Conservation (phyloP, 2,888 invertebrate species). For the Lissocephala sabroskyi region DNA sequence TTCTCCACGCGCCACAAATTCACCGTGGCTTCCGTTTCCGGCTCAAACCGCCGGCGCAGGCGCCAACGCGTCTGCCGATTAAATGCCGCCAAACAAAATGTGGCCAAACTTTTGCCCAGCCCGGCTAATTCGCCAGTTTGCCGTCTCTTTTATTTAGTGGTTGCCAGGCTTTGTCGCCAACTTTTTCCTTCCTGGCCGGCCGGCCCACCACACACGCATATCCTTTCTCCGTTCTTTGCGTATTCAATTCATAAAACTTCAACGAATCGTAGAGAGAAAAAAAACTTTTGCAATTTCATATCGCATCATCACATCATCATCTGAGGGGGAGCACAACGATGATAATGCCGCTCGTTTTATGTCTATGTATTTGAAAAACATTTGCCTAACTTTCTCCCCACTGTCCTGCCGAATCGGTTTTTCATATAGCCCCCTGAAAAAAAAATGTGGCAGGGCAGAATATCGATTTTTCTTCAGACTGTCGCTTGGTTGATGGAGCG, state of each 20-base stretch:
- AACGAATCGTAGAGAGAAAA: background rate
- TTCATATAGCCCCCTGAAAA: too few relatives aligned
- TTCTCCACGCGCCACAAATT: background rate
- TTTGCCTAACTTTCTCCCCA: slow-evolving; percentile 25
- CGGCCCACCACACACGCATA: too few relatives aligned
- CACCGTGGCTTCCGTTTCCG: slow-evolving; percentile 47
- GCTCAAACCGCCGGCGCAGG: slow-evolving; percentile 24
- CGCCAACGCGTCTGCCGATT: slow-evolving; percentile 51
- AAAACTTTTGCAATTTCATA: slow-evolving; percentile 63
- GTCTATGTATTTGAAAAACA: slow-evolving; percentile 38
- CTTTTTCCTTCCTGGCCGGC: too few relatives aligned
- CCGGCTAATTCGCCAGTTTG: background rate
- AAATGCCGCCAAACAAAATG: slow-evolving; percentile 47
- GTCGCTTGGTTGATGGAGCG: too few relatives aligned
- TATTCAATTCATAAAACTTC: slow-evolving; percentile 7
- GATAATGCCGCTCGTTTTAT: slow-evolving; percentile 59
- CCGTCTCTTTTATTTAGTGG: too few relatives aligned
- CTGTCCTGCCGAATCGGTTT: too few relatives aligned
- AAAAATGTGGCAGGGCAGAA: too few relatives aligned
- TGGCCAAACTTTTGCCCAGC: background rate
- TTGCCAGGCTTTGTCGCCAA: background rate
- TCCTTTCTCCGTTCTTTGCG: too few relatives aligned
- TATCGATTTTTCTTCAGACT: too few relatives aligned
- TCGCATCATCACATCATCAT: slow-evolving; percentile 67
- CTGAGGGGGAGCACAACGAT: too few relatives aligned